Percentiles rank a stretch among this genome's conserved stretches.
These are phyloP conservation scores for Champsocephalus gunnari DNA, from an alignment of 2,797 vertebrate genomes.

Conservation along the genomic window DNA sequence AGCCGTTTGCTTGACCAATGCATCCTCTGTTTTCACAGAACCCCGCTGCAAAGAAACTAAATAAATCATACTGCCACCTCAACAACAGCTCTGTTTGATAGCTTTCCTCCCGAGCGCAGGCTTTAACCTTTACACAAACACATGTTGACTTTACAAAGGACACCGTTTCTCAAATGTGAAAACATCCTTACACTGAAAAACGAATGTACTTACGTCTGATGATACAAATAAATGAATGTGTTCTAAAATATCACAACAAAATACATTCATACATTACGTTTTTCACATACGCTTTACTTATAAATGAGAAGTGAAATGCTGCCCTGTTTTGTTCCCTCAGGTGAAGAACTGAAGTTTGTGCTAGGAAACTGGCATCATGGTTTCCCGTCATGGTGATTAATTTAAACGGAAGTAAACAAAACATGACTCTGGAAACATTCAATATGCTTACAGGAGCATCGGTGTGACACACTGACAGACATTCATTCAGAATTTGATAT, in stretches of 20 bases:
- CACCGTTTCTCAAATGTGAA: neutral
- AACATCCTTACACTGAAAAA: neutral
- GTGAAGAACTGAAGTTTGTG: neutral
- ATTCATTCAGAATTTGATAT: neutral
- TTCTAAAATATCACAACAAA: neutral
- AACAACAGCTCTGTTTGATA: conserved; percentile 15
- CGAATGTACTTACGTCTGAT: neutral
- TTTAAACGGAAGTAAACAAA: conserved; percentile 13
- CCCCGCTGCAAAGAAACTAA: conserved; percentile 51
- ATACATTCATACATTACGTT: neutral
- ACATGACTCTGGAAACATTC: neutral
- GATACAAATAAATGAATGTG: neutral
- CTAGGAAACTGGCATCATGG: neutral
- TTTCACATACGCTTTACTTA: neutral
- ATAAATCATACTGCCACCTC: conserved; percentile 58
- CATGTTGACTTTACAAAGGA: neutral
- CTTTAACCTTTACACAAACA: neutral
- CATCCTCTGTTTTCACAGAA: conserved; percentile 41
- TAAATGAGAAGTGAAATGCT: too few relatives aligned
- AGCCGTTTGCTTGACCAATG: conserved; percentile 48
- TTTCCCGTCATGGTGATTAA: neutral
- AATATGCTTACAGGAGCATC: neutral
- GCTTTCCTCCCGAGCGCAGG: neutral
- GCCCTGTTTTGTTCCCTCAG: neutral
- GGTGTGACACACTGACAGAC: neutral